Conservation (phyloP, 2,888 invertebrate genomes). For the Patella pellucida region DNA sequence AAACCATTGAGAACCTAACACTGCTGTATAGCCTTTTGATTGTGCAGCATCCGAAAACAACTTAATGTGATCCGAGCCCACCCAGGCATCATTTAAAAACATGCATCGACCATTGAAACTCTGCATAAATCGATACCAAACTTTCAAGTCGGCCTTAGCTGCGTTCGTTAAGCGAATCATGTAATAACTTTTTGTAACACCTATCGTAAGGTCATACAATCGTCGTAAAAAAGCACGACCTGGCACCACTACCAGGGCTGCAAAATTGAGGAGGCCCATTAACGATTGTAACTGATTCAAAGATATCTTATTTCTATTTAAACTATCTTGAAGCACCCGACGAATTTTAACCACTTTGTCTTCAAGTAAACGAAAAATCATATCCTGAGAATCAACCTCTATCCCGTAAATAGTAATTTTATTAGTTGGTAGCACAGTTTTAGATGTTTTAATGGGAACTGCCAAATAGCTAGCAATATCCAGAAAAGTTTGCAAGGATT, state of each 20-base stretch:
- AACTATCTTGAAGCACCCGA: no score
- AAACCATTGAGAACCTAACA: not conserved
- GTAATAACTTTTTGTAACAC: no score
- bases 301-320: no score
- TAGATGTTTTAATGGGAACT: not conserved
- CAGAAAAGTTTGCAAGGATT: not conserved
- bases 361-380: not conserved
- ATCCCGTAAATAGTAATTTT: not conserved
- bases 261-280: no score
- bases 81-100: not conserved
- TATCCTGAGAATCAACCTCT: not conserved
- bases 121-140: not conserved
- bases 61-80: not conserved
- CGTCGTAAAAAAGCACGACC: no score
- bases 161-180: no score
- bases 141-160: not conserved
- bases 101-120: no score
- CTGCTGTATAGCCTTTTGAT: constrained; percentile 3
- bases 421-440: not conserved
- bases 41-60: not conserved
- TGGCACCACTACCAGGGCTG: no score
- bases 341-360: not conserved
- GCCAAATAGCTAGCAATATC: not conserved
- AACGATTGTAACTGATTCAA: no score
- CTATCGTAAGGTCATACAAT: no score